Conservation (phyloP, 2,797 vertebrate species). For the Uromys caudimaculatus region DNA sequence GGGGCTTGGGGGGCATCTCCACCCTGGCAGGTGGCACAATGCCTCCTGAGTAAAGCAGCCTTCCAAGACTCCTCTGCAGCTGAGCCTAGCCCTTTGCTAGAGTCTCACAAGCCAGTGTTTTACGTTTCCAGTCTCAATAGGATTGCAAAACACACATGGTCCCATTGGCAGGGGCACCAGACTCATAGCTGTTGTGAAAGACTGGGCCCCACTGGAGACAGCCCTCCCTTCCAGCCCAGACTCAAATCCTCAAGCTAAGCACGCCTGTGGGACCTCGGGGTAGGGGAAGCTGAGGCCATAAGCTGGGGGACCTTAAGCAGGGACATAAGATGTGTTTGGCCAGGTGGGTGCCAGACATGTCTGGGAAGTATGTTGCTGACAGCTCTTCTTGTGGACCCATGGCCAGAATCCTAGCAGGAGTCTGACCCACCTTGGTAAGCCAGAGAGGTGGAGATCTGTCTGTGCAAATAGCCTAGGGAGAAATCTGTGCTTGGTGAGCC, state of each 20-base stretch:
- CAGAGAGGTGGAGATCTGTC: neutral
- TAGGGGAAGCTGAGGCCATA: neutral
- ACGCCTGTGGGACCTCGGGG: neutral
- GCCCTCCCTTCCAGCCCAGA: slow-evolving; percentile 5
- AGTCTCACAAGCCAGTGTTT: slow-evolving; percentile 7
- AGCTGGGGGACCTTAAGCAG: neutral
- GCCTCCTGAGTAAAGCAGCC: neutral
- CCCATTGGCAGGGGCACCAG: neutral
- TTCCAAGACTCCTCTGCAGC: neutral
- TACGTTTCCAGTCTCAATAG: neutral
- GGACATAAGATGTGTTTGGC: slow-evolving; percentile 60
- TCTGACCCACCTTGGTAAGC: slow-evolving; percentile 26
- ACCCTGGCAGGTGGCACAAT: accelerated
- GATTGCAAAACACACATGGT: neutral
- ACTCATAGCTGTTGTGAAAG: neutral
- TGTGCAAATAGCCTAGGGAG: neutral
- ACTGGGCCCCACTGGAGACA: neutral
- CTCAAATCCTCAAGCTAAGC: neutral
- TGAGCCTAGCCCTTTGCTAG: neutral
- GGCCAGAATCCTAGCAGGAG: neutral
- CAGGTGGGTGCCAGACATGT: slow-evolving; percentile 79
- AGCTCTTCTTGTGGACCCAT: slow-evolving; percentile 17
- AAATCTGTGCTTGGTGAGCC: neutral
- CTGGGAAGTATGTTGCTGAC: neutral
- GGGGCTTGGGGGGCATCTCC: neutral